phyloP scores from a whole-genome alignment of 1,140 invertebrate species.

The Diabrotica undecimpunctata region DNA sequence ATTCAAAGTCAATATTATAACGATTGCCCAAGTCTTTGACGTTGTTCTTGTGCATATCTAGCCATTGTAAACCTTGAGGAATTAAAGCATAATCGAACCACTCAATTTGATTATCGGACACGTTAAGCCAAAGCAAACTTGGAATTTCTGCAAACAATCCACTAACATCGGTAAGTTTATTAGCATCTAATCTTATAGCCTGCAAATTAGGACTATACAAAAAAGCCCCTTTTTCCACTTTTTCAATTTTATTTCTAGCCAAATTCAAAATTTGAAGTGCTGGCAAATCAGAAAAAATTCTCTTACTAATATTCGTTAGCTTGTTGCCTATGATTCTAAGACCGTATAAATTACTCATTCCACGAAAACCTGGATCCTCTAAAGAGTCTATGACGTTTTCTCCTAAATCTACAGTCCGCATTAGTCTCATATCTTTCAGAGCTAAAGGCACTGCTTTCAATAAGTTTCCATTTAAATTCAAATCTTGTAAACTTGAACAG shows the following conservation, averaged over 20 bases:
- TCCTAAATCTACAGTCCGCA: slow-evolving; percentile 80
- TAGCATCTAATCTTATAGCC: slow-evolving; percentile 82
- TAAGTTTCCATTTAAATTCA: slow-evolving; percentile 81
- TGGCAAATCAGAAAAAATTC: slow-evolving; percentile 75
- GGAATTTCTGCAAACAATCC: slow-evolving; percentile 79
- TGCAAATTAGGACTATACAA: slow-evolving; percentile 74
- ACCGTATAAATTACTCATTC: slow-evolving; percentile 75
- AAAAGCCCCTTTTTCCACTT: slow-evolving; percentile 79
- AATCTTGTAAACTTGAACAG: slow-evolving; percentile 75
- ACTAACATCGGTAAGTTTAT: slow-evolving; percentile 79
- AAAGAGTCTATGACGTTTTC: slow-evolving; percentile 77
- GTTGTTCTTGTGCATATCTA: slow-evolving; percentile 87
- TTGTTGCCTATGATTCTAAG: slow-evolving; percentile 83
- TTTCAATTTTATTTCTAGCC: slow-evolving; percentile 77
- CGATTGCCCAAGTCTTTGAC: slow-evolving; percentile 77
- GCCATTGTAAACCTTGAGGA: slow-evolving; percentile 76
- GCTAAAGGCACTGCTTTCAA: slow-evolving; percentile 76
- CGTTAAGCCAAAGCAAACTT: slow-evolving; percentile 82
- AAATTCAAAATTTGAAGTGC: slow-evolving; percentile 84
- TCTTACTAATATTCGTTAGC: slow-evolving; percentile 78
- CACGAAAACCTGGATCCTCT: slow-evolving; percentile 75
- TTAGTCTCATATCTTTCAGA: slow-evolving; percentile 63
- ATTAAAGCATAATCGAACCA: slow-evolving; percentile 88
- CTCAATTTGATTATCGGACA: slow-evolving; percentile 84
- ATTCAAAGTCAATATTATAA: slow-evolving; percentile 64